Conservation (phyloP, 2,797 vertebrate species). For the Semotilus atromaculatus region DNA sequence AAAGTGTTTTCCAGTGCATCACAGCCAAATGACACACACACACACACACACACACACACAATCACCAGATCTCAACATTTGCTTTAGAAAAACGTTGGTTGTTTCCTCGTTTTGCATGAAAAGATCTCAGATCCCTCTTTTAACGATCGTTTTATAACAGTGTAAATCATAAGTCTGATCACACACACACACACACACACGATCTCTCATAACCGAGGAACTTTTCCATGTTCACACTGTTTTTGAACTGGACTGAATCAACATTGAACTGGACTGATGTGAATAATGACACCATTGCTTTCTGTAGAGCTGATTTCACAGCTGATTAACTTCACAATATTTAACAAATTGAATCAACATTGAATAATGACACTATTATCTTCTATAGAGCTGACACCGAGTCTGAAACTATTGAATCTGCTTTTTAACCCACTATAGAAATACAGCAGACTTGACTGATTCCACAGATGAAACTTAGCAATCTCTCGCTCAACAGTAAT, state of each 20-base stretch:
- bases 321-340: not conserved
- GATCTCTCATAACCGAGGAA: not conserved
- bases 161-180: too few species aligned
- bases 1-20: constrained; percentile 69
- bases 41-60: constrained; percentile 57
- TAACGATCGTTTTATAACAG: too few species aligned
- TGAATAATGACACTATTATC: not conserved
- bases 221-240: too few species aligned
- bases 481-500: not conserved
- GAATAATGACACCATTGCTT: not conserved
- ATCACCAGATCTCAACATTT: too few species aligned
- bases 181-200: too few species aligned
- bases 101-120: too few species aligned
- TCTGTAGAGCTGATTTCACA: not conserved
- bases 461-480: not conserved
- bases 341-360: not conserved
- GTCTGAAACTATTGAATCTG: not conserved
- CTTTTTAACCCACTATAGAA: too few species aligned
- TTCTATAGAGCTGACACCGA: not conserved
- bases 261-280: not conserved
- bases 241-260: not conserved
- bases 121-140: too few species aligned
- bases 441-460: not conserved
- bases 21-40: constrained; percentile 56
- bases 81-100: too few species aligned